phyloP scores from a whole-genome alignment of 2,113 vertebrate genomes.

The Kryptolebias marmoratus region DNA sequence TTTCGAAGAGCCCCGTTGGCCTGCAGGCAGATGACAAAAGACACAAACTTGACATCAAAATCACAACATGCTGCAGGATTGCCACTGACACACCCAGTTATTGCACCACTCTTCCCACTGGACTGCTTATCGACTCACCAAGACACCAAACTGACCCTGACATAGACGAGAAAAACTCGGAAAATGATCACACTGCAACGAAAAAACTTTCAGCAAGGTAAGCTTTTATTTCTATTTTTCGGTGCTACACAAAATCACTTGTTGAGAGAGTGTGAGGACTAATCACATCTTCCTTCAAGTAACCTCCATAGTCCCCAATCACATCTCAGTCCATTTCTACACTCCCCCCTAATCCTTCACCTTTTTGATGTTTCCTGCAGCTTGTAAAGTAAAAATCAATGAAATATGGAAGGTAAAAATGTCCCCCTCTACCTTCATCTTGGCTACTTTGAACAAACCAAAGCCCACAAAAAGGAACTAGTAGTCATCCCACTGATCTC shows the following conservation, averaged over 20 bases:
- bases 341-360: constrained; percentile 46
- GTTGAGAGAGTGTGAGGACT: constrained; percentile 30
- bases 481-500: constrained; percentile 28
- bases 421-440: constrained; percentile 36
- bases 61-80: constrained; percentile 17
- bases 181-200: constrained; percentile 20
- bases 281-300: constrained; percentile 54
- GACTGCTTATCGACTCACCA: background rate
- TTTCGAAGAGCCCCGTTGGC: background rate
- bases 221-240: background rate
- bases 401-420: constrained; percentile 48
- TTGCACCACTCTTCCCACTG: constrained; percentile 13
- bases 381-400: constrained; percentile 65
- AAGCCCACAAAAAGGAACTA: constrained; percentile 25
- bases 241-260: constrained; percentile 37
- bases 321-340: constrained; percentile 53
- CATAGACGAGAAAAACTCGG: background rate
- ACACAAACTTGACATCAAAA: constrained; percentile 33
- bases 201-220: background rate
- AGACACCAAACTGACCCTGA: constrained; percentile 17
- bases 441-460: constrained; percentile 33
- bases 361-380: constrained; percentile 58
- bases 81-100: constrained; percentile 6
- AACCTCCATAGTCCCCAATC: constrained; percentile 46
- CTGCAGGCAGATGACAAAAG: constrained; percentile 1